Conservation (phyloP, 2,888 invertebrate species). For the Eilema caniola region DNA sequence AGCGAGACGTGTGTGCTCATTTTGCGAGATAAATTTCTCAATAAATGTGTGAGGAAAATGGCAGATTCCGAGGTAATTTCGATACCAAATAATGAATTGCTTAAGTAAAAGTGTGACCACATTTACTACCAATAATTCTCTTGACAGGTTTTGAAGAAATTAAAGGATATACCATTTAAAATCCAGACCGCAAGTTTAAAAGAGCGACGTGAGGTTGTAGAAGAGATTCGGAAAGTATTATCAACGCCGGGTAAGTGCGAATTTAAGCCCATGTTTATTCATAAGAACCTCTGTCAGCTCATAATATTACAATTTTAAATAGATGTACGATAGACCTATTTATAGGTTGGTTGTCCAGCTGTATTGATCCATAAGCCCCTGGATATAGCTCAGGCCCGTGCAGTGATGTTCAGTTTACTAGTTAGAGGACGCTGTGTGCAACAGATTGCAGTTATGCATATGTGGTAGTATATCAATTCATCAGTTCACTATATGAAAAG, state of each 20-base stretch:
- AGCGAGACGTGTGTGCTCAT: slow-evolving; percentile 67
- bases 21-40: slow-evolving; percentile 55
- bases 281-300: slow-evolving; percentile 15
- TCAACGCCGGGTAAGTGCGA: slow-evolving; percentile 89
- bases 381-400: slow-evolving; percentile 38
- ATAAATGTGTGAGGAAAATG: slow-evolving; percentile 86
- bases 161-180: slow-evolving; percentile 91
- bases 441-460: slow-evolving; percentile 28
- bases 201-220: slow-evolving; percentile 89
- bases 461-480: slow-evolving; percentile 20
- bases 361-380: slow-evolving; percentile 56
- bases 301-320: slow-evolving; percentile 11
- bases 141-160: slow-evolving; percentile 88
- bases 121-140: slow-evolving; percentile 45
- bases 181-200: slow-evolving; percentile 91
- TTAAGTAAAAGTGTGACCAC: slow-evolving; percentile 23
- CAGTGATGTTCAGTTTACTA: slow-evolving; percentile 30
- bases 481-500: slow-evolving; percentile 14
- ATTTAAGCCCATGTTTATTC: slow-evolving; percentile 18
- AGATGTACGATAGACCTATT: slow-evolving; percentile 24
- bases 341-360: slow-evolving; percentile 49
- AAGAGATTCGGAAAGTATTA: slow-evolving; percentile 90
- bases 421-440: slow-evolving; percentile 34
- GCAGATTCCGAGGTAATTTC: slow-evolving; percentile 89
- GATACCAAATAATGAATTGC: slow-evolving; percentile 16